Evolutionary conservation across 1,140 invertebrate genomes (phyloP), one percentile per base, ranked within the genome.

Genomic region (Littorina saxatilis): DNA sequence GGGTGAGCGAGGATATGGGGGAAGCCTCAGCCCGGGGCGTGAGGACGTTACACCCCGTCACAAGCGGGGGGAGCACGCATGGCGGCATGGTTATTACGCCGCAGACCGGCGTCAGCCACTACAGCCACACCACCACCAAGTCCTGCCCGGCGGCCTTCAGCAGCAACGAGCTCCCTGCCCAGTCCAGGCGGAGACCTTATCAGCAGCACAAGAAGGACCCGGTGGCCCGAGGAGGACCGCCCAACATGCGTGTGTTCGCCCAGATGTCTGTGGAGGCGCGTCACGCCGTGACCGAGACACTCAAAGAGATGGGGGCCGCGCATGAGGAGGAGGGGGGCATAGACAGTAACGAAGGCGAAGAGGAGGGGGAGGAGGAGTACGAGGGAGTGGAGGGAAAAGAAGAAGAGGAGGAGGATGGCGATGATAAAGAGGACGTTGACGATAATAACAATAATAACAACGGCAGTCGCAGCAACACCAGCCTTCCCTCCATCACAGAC

Each of bases 251-350:
- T 4, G 63, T 84, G 37, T 81, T 88, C 73, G 83, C 84, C 5
- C 79, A 86, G n/a, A 88, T 88, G 87, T 88, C 87, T 7, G 29
- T 80, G 27, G 87, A 88, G 75, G 87, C 87, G 13, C 83, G 83
- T n/a, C 81, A 84, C 50, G 87, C 87, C 27, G 80, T 87, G 47
- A 83, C 73, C 15, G 84, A 88, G 75, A 88, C 86, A 0, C 79
- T 86, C 2, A 80, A 74, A 76, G 87, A 85, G 63, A 84, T 78
- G 52, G 39, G 37, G 43, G 76, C 74, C 61, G 63, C 70, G 29
- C 20, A 61, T 35, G 43, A 63, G 47, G 68, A 63, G 32, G 17
- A 58, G 20, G 40, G 37, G 27, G 29, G 40, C 32, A 20, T 78
- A 79, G 58, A 40, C 37, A 20, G 39, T 0, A 39, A 35, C 50